Percentiles rank a stretch among this genome's conserved stretches.
These are phyloP conservation scores for Tipula confusa DNA, from an alignment of 2,888 invertebrate genomes.

Conservation along the genomic window DNA sequence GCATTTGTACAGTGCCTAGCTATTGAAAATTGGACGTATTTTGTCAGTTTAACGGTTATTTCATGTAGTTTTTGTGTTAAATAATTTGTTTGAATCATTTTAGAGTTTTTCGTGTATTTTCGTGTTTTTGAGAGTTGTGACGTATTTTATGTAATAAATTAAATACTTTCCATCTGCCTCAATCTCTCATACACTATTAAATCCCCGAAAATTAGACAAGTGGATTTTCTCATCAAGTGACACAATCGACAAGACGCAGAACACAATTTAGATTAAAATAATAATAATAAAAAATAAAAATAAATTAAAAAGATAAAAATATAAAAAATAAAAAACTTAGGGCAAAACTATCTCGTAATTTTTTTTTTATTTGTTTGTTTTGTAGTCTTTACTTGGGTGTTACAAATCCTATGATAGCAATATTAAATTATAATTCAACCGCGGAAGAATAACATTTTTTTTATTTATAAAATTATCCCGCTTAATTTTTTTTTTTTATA, in stretches of 20 bases:
- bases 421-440: constrained; percentile 25
- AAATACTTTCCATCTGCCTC: too few species aligned
- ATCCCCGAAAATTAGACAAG: neutral
- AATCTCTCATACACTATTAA: too few species aligned
- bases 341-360: neutral
- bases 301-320: neutral
- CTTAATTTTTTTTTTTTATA: neutral
- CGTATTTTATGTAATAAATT: too few species aligned
- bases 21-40: too few species aligned
- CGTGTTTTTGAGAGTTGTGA: too few species aligned
- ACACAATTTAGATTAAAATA: constrained; percentile 25
- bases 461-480: too few species aligned
- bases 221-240: neutral
- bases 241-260: neutral
- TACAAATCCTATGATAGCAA: neutral
- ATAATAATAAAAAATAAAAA: neutral
- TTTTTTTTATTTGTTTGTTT: constrained; percentile 6
- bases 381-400: neutral
- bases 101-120: too few species aligned
- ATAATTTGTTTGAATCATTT: too few species aligned
- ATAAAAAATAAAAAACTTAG: neutral
- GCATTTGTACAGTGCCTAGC: too few species aligned
- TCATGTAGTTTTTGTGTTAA: too few species aligned
- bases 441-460: neutral
- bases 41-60: too few species aligned